phyloP scores from a whole-genome alignment of 2,797 vertebrate species.

The Adelosebastes latens region DNA sequence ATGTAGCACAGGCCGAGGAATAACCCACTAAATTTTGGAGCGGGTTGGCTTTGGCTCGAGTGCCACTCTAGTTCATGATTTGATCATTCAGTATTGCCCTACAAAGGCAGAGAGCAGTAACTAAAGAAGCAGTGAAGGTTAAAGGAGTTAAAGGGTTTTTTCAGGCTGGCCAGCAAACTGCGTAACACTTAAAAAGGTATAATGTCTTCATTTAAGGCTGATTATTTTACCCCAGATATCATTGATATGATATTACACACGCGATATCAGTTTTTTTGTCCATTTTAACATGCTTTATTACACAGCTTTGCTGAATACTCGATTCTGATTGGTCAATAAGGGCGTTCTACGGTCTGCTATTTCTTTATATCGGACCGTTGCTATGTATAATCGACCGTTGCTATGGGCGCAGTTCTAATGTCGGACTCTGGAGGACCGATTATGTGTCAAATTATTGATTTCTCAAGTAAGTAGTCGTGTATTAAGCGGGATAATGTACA shows the following conservation, averaged over 20 bases:
- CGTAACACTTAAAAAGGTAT: neutral
- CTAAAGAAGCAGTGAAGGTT: neutral
- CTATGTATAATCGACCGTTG: no score
- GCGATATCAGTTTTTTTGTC: neutral
- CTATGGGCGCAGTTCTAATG: no score
- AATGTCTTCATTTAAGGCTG: neutral
- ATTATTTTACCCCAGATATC: neutral
- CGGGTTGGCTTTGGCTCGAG: neutral
- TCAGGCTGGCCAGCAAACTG: neutral
- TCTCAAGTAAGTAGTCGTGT: no score
- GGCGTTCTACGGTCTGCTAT: no score
- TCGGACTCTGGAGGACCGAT: no score
- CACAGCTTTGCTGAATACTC: rapidly evolving
- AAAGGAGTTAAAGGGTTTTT: neutral
- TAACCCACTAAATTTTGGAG: neutral
- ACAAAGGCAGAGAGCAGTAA: neutral
- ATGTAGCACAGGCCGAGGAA: neutral
- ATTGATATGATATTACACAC: neutral
- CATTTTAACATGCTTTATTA: neutral
- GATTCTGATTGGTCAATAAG: no score
- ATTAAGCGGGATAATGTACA: no score
- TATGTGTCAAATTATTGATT: no score
- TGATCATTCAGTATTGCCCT: neutral
- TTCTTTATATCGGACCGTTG: no score
- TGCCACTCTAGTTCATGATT: neutral